A percentile compares a stretch with the other conserved stretches of the same genome.
Conservation (phyloP, 2,113 vertebrate species). For the Phrynosoma blainvillii region DNA sequence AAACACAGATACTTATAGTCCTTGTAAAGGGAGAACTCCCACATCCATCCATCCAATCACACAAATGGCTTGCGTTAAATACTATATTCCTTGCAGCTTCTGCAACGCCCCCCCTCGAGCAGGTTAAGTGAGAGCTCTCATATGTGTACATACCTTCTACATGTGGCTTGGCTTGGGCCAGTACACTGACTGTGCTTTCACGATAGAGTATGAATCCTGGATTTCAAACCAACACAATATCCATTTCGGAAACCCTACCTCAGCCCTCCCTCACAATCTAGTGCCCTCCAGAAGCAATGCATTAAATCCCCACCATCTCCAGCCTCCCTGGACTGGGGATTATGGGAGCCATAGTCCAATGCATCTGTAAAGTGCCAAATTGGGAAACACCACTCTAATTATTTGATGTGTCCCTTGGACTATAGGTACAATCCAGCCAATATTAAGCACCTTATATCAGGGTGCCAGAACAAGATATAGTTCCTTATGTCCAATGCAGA, state of each 20-base stretch:
- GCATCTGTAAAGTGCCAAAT: background rate
- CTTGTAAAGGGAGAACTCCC: background rate
- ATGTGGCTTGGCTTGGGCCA: background rate
- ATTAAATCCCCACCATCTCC: background rate
- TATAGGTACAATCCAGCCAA: background rate
- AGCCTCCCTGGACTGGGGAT: background rate
- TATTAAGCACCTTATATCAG: background rate
- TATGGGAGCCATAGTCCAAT: background rate
- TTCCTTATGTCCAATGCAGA: background rate
- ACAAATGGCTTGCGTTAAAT: too few relatives aligned
- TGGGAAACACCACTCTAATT: background rate
- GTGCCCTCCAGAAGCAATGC: background rate
- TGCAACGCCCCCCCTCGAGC: background rate
- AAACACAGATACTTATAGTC: background rate
- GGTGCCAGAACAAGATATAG: background rate
- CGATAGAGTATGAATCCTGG: background rate
- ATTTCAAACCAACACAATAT: background rate
- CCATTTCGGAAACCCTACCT: background rate
- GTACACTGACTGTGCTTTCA: background rate
- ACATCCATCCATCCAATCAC: background rate
- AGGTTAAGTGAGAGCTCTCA: background rate
- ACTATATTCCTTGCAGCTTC: background rate
- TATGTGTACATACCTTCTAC: background rate
- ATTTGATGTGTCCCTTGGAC: background rate
- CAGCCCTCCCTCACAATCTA: background rate